Evolutionary conservation across 2,797 vertebrate genomes (phyloP).

Genomic region (Epinephelus malabaricus): DNA sequence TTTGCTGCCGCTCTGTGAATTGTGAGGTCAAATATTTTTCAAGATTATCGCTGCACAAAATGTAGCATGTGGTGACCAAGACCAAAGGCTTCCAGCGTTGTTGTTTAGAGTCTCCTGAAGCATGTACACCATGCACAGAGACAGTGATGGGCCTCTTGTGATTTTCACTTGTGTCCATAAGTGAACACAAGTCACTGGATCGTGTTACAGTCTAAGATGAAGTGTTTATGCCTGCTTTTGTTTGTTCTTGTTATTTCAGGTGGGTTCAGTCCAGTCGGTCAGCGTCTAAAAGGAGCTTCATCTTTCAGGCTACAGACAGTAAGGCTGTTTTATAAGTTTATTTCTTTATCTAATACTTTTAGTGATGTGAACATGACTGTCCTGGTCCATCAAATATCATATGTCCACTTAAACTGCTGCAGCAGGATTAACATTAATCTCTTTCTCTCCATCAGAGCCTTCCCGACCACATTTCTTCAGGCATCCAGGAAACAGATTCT

Average conservation of each 20-base stretch:
- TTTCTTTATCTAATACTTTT: neutral
- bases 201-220: neutral
- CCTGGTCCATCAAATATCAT: neutral
- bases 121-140: conserved; percentile 50
- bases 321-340: conserved; percentile 62
- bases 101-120: neutral
- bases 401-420: neutral
- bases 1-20: conserved; percentile 3
- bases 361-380: neutral
- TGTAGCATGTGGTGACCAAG: neutral
- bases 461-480: conserved; percentile 70
- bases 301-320: conserved; percentile 88
- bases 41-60: conserved; percentile 29
- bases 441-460: conserved; percentile 67
- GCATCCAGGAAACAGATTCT: conserved; percentile 72
- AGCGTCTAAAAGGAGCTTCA: conserved; percentile 82
- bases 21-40: conserved; percentile 40
- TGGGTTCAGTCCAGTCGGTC: conserved; percentile 88
- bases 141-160: conserved; percentile 46
- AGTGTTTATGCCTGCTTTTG: conserved; percentile 3
- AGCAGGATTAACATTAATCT: neutral
- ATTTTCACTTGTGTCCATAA: conserved; percentile 49
- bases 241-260: conserved; percentile 85
- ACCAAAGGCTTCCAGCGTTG: neutral
- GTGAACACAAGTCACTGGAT: conserved; percentile 2